These are phyloP conservation scores for Lutraria lutraria DNA, from an alignment of 2,888 invertebrate genomes.

Conservation along the genomic window DNA sequence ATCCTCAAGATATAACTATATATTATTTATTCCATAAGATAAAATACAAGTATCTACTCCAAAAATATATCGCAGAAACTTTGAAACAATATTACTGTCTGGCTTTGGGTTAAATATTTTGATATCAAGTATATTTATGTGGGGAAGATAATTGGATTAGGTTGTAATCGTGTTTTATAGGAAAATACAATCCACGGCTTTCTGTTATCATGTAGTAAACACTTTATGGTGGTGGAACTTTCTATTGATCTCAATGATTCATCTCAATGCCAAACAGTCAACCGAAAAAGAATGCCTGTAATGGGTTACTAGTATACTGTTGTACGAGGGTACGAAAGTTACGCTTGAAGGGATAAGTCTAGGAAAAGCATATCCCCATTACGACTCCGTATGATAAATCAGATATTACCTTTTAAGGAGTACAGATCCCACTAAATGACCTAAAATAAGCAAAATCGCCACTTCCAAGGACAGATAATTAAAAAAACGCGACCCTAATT, in stretches of 20 bases:
- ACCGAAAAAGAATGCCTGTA: not conserved
- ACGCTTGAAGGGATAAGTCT: not conserved
- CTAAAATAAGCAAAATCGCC: not conserved
- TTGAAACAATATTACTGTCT: not conserved
- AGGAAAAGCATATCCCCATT: too few relatives aligned
- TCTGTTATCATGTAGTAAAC: conserved; percentile 10
- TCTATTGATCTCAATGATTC: not conserved
- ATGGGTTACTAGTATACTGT: not conserved
- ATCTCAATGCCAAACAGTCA: not conserved
- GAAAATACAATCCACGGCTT: not conserved
- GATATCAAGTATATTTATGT: not conserved
- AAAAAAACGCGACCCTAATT: too few relatives aligned
- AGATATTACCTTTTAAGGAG: not conserved
- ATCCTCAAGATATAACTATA: not conserved
- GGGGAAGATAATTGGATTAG: conserved; percentile 7
- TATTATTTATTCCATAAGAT: not conserved
- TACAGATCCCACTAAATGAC: not conserved
- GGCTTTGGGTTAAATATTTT: not conserved
- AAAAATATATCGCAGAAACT: not conserved
- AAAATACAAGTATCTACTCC: not conserved
- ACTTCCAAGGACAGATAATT: not conserved
- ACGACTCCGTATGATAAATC: too few relatives aligned
- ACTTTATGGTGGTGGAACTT: not conserved
- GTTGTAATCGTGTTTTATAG: not conserved
- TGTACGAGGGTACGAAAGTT: not conserved